Evolutionary conservation across 2,888 invertebrate species (phyloP), one percentile per base, ranked within the genome.

Genomic region (Heliothis peltigera): DNA sequence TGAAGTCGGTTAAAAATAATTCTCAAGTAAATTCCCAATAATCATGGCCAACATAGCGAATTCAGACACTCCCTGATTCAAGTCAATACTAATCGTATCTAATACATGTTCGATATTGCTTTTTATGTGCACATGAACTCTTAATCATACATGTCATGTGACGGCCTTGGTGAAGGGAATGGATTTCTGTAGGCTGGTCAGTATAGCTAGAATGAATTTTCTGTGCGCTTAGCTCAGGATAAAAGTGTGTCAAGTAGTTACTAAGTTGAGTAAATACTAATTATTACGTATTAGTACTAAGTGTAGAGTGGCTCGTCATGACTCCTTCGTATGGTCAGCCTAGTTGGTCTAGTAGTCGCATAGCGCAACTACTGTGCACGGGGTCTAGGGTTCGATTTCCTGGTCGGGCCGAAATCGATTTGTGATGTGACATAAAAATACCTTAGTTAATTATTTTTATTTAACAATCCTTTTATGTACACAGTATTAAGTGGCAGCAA

Each of bases 121-220:
- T 79, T 77, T 76, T 79, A 69, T 64, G 62, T 55, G 63, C 66
- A 77, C 63, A 63, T 79, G 77, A 79, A 64, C 77, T n/a, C n/a
- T 63, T 76, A 69, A 54, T 63, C 54, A 54, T 51, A 63, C 51
- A 39, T 59, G 64, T 46, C 64, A 51, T 67, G 49, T 49, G 42
- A 12, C 57, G 43, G 80, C 77, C 77, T 73, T 77, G 71, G 22
- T 32, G 47, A 61, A 77, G 74, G 63, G 77, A 77, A 77, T 73
- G 77, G 77, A 64, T 68, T 61, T 18, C 48, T 39, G 62, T 15
- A 17, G 12, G 8, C 1, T 18, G 42, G 17, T 58, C 15, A 17
- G 8, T 18, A 32, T 19, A 4, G 6, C 25, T 32, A 21, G 28
- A 15, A 35, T 17, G 49, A 19, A 4, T 42, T 12, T n/a, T 15